Evolutionary conservation across 2,888 invertebrate species (phyloP), one percentile per base, ranked within the genome.

Genomic region (Drosophila mimetica): DNA sequence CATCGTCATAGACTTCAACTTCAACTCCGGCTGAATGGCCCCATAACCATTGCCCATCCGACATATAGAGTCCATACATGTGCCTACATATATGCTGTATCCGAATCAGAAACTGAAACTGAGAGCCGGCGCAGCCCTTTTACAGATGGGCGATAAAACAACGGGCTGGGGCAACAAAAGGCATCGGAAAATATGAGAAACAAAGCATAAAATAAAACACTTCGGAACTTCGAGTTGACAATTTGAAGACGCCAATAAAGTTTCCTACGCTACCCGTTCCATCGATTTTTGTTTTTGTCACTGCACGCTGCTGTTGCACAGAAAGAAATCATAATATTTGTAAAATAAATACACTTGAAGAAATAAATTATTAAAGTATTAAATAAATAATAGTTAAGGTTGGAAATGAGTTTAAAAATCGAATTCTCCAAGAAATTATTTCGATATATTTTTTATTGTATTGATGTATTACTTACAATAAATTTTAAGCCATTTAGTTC

Each of bases 151-250:
- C 73, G 81, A 85, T 84, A 85, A 82, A 85, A 75, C 71, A 75
- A 61, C 53, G 66, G 54, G 70, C 58, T 32, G 50, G 50, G 50
- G 51, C 55, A 70, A 79, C 75, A 79, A 83, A 77, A 74, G 79
- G 77, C 71, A 74, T 60, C 53, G 73, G 48, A 82, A 85, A 83
- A 83, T 83, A 83, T 83, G 82, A 85, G 85, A 83, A 80, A 79
- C 86, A 85, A 83, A 83, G 78, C 86, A 86, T 79, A 74, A 83
- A 85, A 86, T 83, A 86, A 86, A 83, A 83, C 78, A 83, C 83
- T 80, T 83, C 69, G 64, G 73, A 82, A 82, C 77, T 76, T 75
- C 67, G 66, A 83, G 82, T 83, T 83, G 82, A 85, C 82, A 83
- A 85, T 83, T 83, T 85, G 82, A 81, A 84, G 86, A 79, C 86